Evolutionary conservation across 2,797 vertebrate genomes (phyloP).

Genomic region (Anas bahamensis): DNA sequence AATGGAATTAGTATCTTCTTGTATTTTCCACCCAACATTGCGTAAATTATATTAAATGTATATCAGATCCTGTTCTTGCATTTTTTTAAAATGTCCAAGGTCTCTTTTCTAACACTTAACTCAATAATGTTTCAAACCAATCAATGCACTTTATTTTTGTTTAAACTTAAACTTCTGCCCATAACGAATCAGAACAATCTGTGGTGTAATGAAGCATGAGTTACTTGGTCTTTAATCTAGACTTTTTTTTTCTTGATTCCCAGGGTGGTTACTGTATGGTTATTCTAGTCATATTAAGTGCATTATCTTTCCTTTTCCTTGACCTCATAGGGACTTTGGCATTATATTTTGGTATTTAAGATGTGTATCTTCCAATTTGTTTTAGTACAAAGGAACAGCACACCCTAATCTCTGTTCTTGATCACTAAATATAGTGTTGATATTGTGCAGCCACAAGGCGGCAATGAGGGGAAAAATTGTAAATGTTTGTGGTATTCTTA

Average conservation of each 20-base stretch:
- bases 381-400: not conserved
- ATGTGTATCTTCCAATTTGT: not conserved
- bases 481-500: not conserved
- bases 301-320: slow-evolving; percentile 20
- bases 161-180: not conserved
- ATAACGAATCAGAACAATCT: not conserved
- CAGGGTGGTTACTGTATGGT: not conserved
- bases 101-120: not conserved
- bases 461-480: not conserved
- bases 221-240: not conserved
- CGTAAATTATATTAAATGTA: not conserved
- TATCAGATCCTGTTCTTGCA: not conserved
- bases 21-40: not conserved
- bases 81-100: not conserved
- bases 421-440: not conserved
- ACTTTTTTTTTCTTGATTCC: not conserved
- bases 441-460: not conserved
- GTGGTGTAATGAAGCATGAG: not conserved
- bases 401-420: not conserved
- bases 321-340: not conserved
- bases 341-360: not conserved
- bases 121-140: too few species aligned
- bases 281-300: not conserved
- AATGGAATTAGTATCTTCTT: not conserved
- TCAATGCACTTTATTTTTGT: too few species aligned